Conservation (phyloP, 2,797 vertebrate species). For the Okamejei kenojei region DNA sequence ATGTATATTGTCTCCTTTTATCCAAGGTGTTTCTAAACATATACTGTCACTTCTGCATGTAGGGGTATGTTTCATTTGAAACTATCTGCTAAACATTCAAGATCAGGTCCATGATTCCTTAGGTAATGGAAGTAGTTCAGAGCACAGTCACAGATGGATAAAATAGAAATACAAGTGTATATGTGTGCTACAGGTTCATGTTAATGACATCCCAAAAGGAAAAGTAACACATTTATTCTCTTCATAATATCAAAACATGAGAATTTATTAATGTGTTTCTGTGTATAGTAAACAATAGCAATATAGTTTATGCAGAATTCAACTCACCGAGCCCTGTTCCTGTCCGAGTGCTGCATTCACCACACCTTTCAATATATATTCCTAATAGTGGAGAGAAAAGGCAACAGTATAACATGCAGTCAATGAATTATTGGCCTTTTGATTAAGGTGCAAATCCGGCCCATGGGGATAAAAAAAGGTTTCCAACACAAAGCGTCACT, state of each 20-base stretch:
- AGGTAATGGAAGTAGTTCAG: not conserved
- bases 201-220: too few species aligned
- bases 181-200: not conserved
- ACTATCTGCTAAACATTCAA: not conserved
- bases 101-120: too few species aligned
- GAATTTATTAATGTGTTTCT: not conserved
- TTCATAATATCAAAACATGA: not conserved
- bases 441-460: not conserved
- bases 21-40: not conserved
- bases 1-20: not conserved
- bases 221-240: not conserved
- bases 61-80: not conserved
- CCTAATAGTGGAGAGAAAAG: constrained; percentile 56
- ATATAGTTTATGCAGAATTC: not conserved
- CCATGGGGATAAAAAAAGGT: not conserved
- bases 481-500: not conserved
- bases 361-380: constrained; percentile 93
- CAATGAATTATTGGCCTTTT: not conserved
- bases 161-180: not conserved
- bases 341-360: constrained; percentile 91
- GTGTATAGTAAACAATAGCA: not conserved
- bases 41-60: not conserved
- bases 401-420: constrained; percentile 40
- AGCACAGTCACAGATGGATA: not conserved
- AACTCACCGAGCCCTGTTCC: constrained; percentile 85